These are phyloP conservation scores for Globodera ellingtonae DNA, from an alignment of 1,140 invertebrate genomes.

Conservation along the genomic window DNA sequence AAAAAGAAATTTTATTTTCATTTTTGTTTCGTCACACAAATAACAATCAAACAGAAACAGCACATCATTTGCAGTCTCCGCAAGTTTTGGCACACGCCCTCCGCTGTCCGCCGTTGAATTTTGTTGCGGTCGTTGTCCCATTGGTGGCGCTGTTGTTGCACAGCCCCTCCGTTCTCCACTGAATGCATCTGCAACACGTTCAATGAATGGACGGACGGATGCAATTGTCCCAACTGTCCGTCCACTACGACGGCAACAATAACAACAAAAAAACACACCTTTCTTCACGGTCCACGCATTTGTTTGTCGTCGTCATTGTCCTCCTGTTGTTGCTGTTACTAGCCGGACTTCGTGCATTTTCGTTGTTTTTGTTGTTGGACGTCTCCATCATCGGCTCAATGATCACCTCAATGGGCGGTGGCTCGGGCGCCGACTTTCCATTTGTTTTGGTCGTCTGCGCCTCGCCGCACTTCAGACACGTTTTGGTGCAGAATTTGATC, in stretches of 20 bases:
- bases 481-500: slow-evolving; percentile 43
- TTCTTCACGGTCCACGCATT: slow-evolving; percentile 16
- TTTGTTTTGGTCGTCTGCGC: background rate
- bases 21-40: too few species aligned
- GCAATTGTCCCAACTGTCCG: too few species aligned
- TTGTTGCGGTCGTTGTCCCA: background rate
- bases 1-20: too few species aligned
- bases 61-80: background rate
- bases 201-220: too few species aligned
- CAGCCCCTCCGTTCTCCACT: slow-evolving; percentile 12
- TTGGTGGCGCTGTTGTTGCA: background rate
- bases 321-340: slow-evolving; percentile 2
- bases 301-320: background rate
- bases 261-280: background rate
- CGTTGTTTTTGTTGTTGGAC: background rate
- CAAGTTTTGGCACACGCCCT: background rate
- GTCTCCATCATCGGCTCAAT: slow-evolving; percentile 11
- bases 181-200: slow-evolving; percentile 2
- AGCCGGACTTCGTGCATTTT: background rate
- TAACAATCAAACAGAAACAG: background rate
- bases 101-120: background rate
- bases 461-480: slow-evolving; percentile 37
- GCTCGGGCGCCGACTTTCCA: background rate
- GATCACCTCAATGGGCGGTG: slow-evolving; percentile 13
- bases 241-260: too few species aligned